These are phyloP conservation scores for Clarias macrocephalus DNA, from an alignment of 2,113 vertebrate species.

Conservation along the genomic window DNA sequence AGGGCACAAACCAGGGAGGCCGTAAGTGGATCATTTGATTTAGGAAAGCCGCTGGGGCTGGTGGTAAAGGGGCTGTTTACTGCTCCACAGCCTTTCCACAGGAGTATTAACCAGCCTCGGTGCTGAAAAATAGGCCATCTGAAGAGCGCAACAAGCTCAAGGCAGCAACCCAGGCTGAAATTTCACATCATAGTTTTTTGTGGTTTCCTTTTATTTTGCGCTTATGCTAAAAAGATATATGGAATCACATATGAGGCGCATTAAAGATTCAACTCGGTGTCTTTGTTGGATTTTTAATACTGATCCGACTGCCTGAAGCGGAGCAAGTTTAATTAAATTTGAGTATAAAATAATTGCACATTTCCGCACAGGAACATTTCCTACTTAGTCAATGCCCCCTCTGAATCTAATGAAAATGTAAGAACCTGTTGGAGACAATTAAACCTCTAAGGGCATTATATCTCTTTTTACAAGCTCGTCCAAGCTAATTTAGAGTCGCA, in stretches of 20 bases:
- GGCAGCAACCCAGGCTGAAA: conserved; percentile 6
- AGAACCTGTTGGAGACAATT: conserved; percentile 28
- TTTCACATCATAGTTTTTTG: background rate
- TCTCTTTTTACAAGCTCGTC: conserved; percentile 35
- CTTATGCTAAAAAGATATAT: background rate
- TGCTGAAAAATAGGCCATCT: conserved; percentile 71
- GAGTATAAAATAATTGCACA: conserved; percentile 23
- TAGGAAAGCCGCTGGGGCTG: conserved; percentile 54
- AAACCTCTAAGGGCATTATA: conserved; percentile 26
- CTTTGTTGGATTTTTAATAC: background rate
- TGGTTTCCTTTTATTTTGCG: background rate
- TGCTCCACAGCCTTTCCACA: conserved; percentile 44
- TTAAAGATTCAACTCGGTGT: background rate
- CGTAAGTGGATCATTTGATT: conserved; percentile 64
- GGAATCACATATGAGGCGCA: background rate
- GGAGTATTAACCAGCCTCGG: conserved; percentile 64
- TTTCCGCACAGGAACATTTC: conserved; percentile 13
- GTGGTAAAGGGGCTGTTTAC: conserved; percentile 62
- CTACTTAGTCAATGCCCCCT: conserved; percentile 1
- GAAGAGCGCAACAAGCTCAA: conserved; percentile 59
- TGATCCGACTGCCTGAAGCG: background rate
- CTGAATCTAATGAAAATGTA: conserved; percentile 19
- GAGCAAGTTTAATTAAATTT: conserved; percentile 30
- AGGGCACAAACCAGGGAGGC: conserved; percentile 53
- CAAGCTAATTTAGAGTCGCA: conserved; percentile 13